Base-by-base conservation (phyloP, 2,888 invertebrate genomes). In the Theretra japonica region DNA sequence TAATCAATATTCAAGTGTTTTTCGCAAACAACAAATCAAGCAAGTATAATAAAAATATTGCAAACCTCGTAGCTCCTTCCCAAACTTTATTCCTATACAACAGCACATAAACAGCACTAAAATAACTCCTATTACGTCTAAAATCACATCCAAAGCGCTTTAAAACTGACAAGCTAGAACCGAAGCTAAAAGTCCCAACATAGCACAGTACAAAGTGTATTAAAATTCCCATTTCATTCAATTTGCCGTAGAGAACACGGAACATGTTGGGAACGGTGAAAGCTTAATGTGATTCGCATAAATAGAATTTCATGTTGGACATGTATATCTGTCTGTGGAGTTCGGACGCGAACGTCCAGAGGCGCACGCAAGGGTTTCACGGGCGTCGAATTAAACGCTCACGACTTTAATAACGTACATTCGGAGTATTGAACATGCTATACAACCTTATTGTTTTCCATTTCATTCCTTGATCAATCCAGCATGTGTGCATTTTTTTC, bases 201-300 rank as follows among this genome's bases (percentile, higher is more conserved):
- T n/a, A 53, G 53, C n/a, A 53, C 53, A n/a, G 33, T 4, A 70
- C 59, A 28, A 53, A 70, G 21, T n/a, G 50, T 73, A 85, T 83
- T 83, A 82, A 83, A 86, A 84, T 84, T 79, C 81, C 81, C 80
- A 83, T 85, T 84, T 82, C 82, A 85, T 83, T 84, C 82, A 83
- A 82, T 81, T 80, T 82, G 79, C 79, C 76, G 80, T 79, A 75
- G 76, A 77, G 80, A 82, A 84, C 79, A 80, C 83, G 81, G 82
- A 82, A 85, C 84, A 83, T 82, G 83, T 83, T 82, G 78, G 79
- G 82, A 82, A 80, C 83, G 85, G 87, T 85, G 86, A 87, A 86
- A 88, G 86, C 85, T 83, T 82, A 83, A 87, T 89, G 87, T 86
- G 85, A 88, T 88, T 85, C 86, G 86, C 86, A 86, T 86, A 89